Conservation (phyloP, 2,113 vertebrate genomes). For the Orycteropus afer region DNA sequence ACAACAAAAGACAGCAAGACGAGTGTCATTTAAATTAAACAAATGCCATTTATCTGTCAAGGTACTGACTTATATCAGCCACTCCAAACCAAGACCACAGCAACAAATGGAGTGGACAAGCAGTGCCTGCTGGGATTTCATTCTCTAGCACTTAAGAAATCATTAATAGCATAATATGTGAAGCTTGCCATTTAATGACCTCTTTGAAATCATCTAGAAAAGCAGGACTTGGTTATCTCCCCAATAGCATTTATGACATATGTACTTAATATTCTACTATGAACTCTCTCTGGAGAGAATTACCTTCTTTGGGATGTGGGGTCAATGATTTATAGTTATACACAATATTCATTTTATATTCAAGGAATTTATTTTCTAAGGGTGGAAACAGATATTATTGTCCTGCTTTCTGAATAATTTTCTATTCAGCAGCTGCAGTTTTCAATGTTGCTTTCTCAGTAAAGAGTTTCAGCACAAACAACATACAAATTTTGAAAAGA, state of each 20-base stretch:
- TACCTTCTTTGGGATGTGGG: neutral
- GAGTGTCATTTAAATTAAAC: slow-evolving; percentile 82
- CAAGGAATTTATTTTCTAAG: neutral
- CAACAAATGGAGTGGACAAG: slow-evolving; percentile 66
- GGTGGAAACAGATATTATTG: neutral
- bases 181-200: neutral
- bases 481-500: neutral
- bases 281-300: neutral
- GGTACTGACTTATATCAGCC: slow-evolving; percentile 70
- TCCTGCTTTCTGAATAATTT: neutral
- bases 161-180: neutral
- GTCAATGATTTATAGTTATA: slow-evolving; percentile 27
- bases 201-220: neutral
- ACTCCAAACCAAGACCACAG: slow-evolving; percentile 45
- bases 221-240: neutral
- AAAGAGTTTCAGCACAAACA: neutral
- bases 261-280: slow-evolving; percentile 4
- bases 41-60: slow-evolving; percentile 81
- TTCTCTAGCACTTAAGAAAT: slow-evolving; percentile 58
- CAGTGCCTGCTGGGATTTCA: slow-evolving; percentile 7
- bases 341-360: slow-evolving; percentile 14
- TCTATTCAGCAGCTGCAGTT: neutral
- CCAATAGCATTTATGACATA: slow-evolving; percentile 35
- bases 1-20: slow-evolving; percentile 79
- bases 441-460: neutral